phyloP scores from a whole-genome alignment of 2,113 vertebrate species.

The Hypanus sabinus region DNA sequence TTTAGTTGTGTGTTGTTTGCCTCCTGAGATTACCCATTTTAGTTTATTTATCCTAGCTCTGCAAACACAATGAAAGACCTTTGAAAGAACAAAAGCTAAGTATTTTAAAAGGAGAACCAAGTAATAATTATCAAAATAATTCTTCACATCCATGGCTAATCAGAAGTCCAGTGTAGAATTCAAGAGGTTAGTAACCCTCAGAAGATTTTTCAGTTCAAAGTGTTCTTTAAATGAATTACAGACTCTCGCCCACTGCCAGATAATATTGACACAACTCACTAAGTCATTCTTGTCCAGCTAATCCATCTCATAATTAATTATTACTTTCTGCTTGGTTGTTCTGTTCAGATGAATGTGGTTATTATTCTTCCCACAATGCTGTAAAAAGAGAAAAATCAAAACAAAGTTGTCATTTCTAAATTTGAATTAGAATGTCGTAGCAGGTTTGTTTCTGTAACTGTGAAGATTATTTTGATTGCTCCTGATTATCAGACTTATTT shows the following conservation, averaged over 20 bases:
- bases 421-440: background rate
- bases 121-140: background rate
- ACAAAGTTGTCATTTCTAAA: background rate
- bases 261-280: background rate
- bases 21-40: background rate
- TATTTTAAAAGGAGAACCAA: background rate
- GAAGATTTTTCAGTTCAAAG: background rate
- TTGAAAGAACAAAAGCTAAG: background rate
- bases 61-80: background rate
- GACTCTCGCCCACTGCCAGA: background rate
- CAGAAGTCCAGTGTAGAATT: background rate
- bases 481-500: background rate
- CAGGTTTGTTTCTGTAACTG: background rate
- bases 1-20: background rate
- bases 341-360: background rate
- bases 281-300: background rate
- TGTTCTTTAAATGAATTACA: background rate
- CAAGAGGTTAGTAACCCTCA: background rate
- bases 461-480: background rate
- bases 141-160: background rate
- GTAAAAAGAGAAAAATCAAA: background rate
- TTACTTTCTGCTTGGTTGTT: background rate
- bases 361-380: background rate
- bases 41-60: background rate
- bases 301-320: background rate